These are phyloP conservation scores for Ceyx melanurus DNA, from an alignment of 2,113 vertebrate species.

Conservation along the genomic window DNA sequence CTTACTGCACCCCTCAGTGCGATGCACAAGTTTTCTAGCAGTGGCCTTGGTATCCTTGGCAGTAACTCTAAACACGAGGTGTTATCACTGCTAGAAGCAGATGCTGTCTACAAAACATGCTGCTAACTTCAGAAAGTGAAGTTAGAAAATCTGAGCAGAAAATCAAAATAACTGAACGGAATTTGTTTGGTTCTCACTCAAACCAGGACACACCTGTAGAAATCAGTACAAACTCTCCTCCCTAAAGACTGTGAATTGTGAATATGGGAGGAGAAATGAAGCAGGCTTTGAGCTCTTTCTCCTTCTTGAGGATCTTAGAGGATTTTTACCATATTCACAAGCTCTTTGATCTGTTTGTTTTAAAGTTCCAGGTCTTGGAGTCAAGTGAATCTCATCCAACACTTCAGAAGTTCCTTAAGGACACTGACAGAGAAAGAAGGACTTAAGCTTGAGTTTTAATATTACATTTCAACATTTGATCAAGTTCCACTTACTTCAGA, in stretches of 20 bases:
- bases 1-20: too few relatives aligned
- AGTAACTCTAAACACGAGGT: too few relatives aligned
- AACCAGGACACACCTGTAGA: neutral
- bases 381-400: neutral
- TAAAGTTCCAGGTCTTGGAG: neutral
- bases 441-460: neutral
- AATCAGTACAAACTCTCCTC: neutral
- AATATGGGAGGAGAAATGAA: neutral
- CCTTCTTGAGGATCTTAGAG: neutral
- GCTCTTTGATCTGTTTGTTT: neutral
- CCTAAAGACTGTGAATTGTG: neutral
- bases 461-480: neutral
- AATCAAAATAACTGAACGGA: too few relatives aligned
- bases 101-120: too few relatives aligned
- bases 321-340: neutral
- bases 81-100: too few relatives aligned
- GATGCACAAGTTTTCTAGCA: too few relatives aligned
- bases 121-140: too few relatives aligned
- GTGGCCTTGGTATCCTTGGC: too few relatives aligned
- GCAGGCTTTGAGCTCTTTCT: neutral
- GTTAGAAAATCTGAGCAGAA: too few relatives aligned
- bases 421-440: neutral
- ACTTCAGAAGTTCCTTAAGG: neutral
- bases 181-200: too few relatives aligned
- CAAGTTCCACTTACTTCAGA: neutral